Evolutionary conservation across 2,113 vertebrate genomes (phyloP), one percentile per base, ranked within the genome.

Genomic region (Grantiella picta): DNA sequence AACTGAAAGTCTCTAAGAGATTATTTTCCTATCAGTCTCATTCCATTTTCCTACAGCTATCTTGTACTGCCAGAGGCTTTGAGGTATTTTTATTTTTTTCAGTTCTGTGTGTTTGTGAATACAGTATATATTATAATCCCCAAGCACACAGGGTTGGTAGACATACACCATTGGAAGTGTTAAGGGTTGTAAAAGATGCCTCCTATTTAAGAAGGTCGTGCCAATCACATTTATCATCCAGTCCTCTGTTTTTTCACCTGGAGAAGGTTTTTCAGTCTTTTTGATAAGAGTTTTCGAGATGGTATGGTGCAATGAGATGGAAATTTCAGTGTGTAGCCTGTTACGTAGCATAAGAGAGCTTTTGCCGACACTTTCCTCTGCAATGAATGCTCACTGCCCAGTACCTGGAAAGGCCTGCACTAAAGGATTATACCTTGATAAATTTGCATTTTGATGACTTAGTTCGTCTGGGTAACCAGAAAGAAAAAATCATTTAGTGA

Each of bases 21-120:
- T 94, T 92, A 94, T 82, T 91, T 90, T 91, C 57, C 57, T 92
- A 84, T 89, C 86, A 82, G 78, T 65, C 73, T 80, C 85, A 89
- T 25, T 95, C 40, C 60, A 73, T 77, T 91, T 94, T 91, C 65
- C 42, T 94, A 54, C 19, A 70, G 90, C 59, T 95, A 90, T 94
- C 81, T 92, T 85, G 25, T 85, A 45, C 65, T 89, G 60, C 52
- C 94, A 95, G 94, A 87, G 27, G 45, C 47, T 57, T 76, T 86
- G 60, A 60, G 57, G 28, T 40, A 0, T 61, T 92, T 91, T 70
- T 76, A 5, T 19, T 60, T 80, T 86, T 73, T 84, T 15, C 40
- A 85, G 40, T 47, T 69, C 27, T 57, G 29, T 80, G 9, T 94
- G 18, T 94, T 79, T 93, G 49, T 7, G 6, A 95, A 69, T 87